Base-by-base conservation (phyloP, 2,888 invertebrate genomes). In the Exephanes ischioxanthus region DNA sequence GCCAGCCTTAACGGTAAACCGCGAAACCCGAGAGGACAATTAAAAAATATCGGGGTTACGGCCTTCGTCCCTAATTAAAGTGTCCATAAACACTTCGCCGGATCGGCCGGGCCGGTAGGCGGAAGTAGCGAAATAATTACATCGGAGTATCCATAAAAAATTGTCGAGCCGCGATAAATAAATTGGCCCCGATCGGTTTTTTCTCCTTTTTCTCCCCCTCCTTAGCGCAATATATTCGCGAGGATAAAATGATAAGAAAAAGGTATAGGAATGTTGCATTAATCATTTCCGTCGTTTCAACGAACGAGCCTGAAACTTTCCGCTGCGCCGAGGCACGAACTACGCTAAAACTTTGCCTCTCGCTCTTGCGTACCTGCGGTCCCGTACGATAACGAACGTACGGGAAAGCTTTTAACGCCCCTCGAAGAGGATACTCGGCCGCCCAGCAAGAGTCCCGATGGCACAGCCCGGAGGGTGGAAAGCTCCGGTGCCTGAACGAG, bases 201-300 rank as follows among this genome's bases (percentile, higher is more conserved):
- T 72, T 41, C 22, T 41, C 19, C 22, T 22, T 41, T 26, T 58
- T 11, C 58, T 9, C 16, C 22, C 30, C 26, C 58, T 30, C 26
- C 19, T 26, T 58, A 51, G 16, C 41, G 16, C 58, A 22, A 61
- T 61, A 37, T 48, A 67, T 77, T 30, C 63, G 6, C 55, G 3
- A 71, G 41, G 61, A 55, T 72, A 77, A 30, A 33, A 55, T 22
- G 33, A 71, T 33, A 37, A 2, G 30, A 45, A 71, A 37, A 71
- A 55, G 22, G 26, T 30, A 61, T 45, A 55, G 73, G 73, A 33
- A 16, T 22, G 53, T 55, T 48, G 30, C 67, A 83, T 73, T 58
- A 73, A 78, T 78, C 58, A 83, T 78, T 78, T 78, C 51, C 72
- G 51, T 58, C 67, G 67, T 72, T 83, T 78, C 73, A 83, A 78